phyloP scores from a whole-genome alignment of 2,797 vertebrate species.

The Rhinogobio ventralis region DNA sequence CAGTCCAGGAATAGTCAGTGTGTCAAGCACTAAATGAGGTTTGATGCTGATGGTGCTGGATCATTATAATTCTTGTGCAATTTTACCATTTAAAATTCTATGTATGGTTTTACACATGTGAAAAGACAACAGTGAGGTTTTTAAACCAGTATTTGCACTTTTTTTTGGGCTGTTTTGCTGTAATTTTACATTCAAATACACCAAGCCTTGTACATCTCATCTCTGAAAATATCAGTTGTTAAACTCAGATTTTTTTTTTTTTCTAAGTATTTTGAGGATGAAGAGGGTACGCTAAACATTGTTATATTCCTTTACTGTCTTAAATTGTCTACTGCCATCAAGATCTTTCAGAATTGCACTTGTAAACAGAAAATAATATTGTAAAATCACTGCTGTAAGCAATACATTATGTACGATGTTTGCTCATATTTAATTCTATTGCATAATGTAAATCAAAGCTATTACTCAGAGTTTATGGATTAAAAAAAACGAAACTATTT shows the following conservation, averaged over 20 bases:
- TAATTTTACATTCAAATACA: not conserved
- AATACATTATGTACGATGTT: constrained; percentile 33
- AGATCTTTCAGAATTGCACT: constrained; percentile 32
- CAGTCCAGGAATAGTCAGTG: not conserved
- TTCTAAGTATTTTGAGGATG: not conserved
- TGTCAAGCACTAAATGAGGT: constrained; percentile 26
- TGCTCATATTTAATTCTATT: constrained; percentile 21
- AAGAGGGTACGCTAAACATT: not conserved
- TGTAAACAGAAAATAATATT: not conserved
- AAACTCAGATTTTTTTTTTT: not conserved
- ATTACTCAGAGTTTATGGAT: constrained; percentile 34
- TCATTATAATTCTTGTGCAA: constrained; percentile 7
- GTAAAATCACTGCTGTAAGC: constrained; percentile 22
- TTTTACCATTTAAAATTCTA: not conserved
- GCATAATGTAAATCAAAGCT: constrained; percentile 35
- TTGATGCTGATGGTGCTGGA: constrained; percentile 13
- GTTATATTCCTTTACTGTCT: not conserved
- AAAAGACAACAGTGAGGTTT: not conserved
- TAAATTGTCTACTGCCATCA: constrained; percentile 2
- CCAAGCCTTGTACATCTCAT: not conserved
- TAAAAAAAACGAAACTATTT: constrained; percentile 12
- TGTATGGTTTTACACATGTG: not conserved
- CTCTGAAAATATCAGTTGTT: not conserved
- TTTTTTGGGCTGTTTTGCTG: not conserved
- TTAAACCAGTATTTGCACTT: constrained; percentile 3